These are phyloP conservation scores for Ichneumon xanthorius DNA, from an alignment of 2,888 invertebrate species.

Conservation along the genomic window DNA sequence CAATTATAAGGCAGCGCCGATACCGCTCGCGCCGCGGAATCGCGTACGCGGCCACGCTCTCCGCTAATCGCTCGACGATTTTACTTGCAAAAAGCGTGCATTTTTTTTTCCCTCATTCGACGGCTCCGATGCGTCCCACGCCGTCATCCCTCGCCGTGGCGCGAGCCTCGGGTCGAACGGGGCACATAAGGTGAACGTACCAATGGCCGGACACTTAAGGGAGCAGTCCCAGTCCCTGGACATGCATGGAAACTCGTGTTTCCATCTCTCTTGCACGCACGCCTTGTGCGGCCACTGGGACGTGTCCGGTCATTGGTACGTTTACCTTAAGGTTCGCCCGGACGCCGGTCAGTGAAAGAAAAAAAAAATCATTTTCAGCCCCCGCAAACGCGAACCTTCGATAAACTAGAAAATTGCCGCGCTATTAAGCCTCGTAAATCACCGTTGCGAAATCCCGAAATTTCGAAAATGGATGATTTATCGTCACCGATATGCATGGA, in stretches of 20 bases:
- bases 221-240: too few species aligned
- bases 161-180: not conserved
- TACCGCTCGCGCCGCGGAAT: constrained; percentile 73
- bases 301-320: too few species aligned
- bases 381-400: constrained; percentile 35
- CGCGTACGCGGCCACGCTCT: constrained; percentile 65
- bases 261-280: too few species aligned
- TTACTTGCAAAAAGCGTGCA: constrained; percentile 76
- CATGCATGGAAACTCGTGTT: too few species aligned
- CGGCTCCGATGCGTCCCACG: not conserved
- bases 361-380: constrained; percentile 50
- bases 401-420: constrained; percentile 65
- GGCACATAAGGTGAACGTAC: not conserved
- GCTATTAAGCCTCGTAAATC: constrained; percentile 67
- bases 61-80: constrained; percentile 69
- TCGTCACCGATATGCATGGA: constrained; percentile 54
- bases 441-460: constrained; percentile 58
- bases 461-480: constrained; percentile 63
- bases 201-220: too few species aligned
- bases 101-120: constrained; percentile 43
- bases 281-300: too few species aligned
- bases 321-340: not conserved
- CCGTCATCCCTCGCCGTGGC: constrained; percentile 10
- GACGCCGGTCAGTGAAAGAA: constrained; percentile 27
- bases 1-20: constrained; percentile 80